Evolutionary conservation across 2,888 invertebrate species (phyloP).

Genomic region (Lasioglossum oenotherae): DNA sequence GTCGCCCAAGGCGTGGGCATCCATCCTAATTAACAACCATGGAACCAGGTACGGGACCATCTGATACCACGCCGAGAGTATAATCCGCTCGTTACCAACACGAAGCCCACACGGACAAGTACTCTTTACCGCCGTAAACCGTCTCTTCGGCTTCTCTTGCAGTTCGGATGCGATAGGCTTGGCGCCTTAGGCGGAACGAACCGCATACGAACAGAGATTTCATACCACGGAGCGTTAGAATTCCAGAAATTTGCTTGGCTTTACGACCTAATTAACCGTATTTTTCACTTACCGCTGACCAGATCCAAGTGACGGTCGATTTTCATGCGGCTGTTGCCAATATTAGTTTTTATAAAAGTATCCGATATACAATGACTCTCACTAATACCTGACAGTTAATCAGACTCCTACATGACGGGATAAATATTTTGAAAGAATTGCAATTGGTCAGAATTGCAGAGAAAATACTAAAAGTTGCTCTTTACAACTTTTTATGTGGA

Average conservation of each 20-base stretch:
- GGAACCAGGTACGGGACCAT: conserved; percentile 82
- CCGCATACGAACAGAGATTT: conserved; percentile 21
- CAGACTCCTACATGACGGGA: too few relatives aligned
- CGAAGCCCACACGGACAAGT: conserved; percentile 77
- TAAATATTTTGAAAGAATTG: too few relatives aligned
- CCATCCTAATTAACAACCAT: conserved; percentile 84
- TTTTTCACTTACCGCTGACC: not conserved
- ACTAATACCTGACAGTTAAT: too few relatives aligned
- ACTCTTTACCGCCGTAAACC: conserved; percentile 70
- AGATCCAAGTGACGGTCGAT: not conserved
- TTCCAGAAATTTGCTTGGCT: conserved; percentile 48
- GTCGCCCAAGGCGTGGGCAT: conserved; percentile 83
- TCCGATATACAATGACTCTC: too few relatives aligned
- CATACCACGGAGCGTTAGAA: conserved; percentile 47
- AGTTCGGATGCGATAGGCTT: conserved; percentile 62
- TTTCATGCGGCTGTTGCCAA: not conserved
- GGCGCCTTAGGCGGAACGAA: conserved; percentile 59
- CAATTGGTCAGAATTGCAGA: too few relatives aligned
- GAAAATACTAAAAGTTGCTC: too few relatives aligned
- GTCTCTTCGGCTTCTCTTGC: conserved; percentile 62
- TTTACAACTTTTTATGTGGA: too few relatives aligned
- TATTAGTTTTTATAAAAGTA: too few relatives aligned
- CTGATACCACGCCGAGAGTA: conserved; percentile 81
- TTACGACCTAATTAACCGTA: conserved; percentile 5
- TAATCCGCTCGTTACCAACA: conserved; percentile 83